Evolutionary conservation across 2,888 invertebrate species (phyloP).

Genomic region (Plemyria rubiginata): DNA sequence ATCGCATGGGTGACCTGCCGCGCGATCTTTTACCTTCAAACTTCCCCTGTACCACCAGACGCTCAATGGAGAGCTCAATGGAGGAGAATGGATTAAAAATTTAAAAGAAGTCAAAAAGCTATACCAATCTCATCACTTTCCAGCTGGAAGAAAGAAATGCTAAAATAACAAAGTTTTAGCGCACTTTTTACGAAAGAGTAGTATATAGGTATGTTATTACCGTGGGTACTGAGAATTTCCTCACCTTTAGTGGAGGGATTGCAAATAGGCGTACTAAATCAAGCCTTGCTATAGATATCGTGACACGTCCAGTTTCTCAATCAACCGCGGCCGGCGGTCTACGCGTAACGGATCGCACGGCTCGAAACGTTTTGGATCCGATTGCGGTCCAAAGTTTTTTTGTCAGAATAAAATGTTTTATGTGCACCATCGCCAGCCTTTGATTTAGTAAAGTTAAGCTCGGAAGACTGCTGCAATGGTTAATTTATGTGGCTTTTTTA

Average conservation of each 20-base stretch:
- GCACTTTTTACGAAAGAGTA: too few relatives aligned
- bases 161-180: too few relatives aligned
- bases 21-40: too few relatives aligned
- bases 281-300: conserved; percentile 23
- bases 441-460: background rate
- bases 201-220: background rate
- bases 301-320: conserved; percentile 40
- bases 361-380: conserved; percentile 23
- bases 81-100: too few relatives aligned
- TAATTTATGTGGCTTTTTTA: too few relatives aligned
- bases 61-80: too few relatives aligned
- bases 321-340: conserved; percentile 39
- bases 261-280: conserved; percentile 29
- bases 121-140: too few relatives aligned
- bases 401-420: background rate
- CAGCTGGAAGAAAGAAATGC: too few relatives aligned
- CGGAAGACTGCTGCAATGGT: too few relatives aligned
- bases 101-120: too few relatives aligned
- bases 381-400: conserved; percentile 7
- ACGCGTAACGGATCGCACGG: conserved; percentile 35
- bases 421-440: background rate
- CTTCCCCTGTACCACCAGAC: too few relatives aligned
- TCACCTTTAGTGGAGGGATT: conserved; percentile 21
- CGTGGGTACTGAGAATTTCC: conserved; percentile 2
- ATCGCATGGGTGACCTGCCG: too few relatives aligned